Conservation (phyloP, 2,888 invertebrate species). For the Caenorhabditis macrosperma region DNA sequence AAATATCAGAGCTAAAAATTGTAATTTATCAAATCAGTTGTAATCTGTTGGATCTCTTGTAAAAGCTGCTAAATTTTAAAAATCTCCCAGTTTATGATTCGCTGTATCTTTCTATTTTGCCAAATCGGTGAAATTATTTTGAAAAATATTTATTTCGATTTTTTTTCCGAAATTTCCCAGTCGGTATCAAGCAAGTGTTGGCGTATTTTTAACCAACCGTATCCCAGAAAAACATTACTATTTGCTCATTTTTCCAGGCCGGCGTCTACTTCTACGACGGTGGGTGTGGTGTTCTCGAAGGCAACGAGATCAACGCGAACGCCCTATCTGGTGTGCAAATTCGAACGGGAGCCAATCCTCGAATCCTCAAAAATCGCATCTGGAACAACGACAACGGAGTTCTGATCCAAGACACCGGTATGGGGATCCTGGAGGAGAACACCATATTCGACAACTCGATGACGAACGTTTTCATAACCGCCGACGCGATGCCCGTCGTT, state of each 20-base stretch:
- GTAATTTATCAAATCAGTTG: too few relatives aligned
- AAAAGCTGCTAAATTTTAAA: too few relatives aligned
- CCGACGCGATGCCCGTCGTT: constrained; percentile 97
- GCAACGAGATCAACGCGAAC: constrained; percentile 99
- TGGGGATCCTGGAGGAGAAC: constrained; percentile 91
- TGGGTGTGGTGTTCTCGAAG: constrained; percentile 97
- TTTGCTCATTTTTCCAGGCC: constrained; percentile 81
- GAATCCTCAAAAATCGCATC: constrained; percentile 97
- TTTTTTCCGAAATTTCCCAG: not conserved
- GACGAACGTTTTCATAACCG: constrained; percentile 99
- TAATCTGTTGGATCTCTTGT: too few relatives aligned
- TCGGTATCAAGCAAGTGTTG: too few relatives aligned
- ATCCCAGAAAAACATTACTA: constrained; percentile 6
- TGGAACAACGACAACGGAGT: constrained; percentile 99
- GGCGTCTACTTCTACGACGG: constrained; percentile 99
- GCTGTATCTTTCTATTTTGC: not conserved
- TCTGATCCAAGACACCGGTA: constrained; percentile 96
- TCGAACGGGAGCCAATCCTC: constrained; percentile 96
- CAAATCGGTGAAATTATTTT: not conserved
- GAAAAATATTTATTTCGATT: not conserved
- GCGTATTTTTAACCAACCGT: not conserved
- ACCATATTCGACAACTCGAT: constrained; percentile 99
- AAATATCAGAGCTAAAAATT: too few relatives aligned
- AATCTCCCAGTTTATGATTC: not conserved
- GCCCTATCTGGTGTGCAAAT: constrained; percentile 99